Base-by-base conservation (phyloP, 1,140 invertebrate genomes). In the Coenobita brevimanus region DNA sequence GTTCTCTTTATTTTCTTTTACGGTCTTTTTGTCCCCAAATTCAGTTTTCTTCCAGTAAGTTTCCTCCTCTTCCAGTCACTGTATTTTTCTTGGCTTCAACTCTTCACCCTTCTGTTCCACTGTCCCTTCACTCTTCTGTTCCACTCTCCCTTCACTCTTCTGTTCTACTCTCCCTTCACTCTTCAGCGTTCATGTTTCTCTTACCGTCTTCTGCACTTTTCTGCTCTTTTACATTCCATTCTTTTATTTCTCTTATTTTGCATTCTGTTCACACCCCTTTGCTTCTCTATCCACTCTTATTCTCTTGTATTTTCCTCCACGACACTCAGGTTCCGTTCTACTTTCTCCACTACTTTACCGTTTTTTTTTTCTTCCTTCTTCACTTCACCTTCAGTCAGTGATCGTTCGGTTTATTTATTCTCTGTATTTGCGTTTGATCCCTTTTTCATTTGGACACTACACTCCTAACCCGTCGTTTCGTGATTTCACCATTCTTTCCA, bases 321-420 rank as follows among this genome's bases (percentile, higher is more conserved):
- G 46, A 57, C 78, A 57, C 78, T 57, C 78, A 24, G 8, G 24
- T 54, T 54, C 54, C n/a, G 17, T 80, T 27, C 13, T 24, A n/a
- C 46, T 80, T 46, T 8, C 43, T 79, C 50, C 60, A 43, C 60
- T 36, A 57, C 50, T 80, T 54, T 80, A 43, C 30, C 76, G 50
- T 54, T 60, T 54, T 60, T 36, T 27, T 1, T 10, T 1, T 30
- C n/a, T 30, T 80, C 24, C 27, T 36, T 41, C 43, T 54, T 38
- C 1, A n/a, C 54, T 46, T 27, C 73, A 38, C 38, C 15, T 38
- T 46, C 27, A 36, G 15, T 46, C 13, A 17, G 0, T 0, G 15
- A 3, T 30, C 17, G 8, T 57, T 13, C 33, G 8, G n/a, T 30
- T 57, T 30, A 15, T 24, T 13, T 2, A 2, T 54, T 54, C 24